Evolutionary conservation across 2,113 vertebrate species (phyloP), one percentile per base, ranked within the genome.

Genomic region (Aythya baeri): DNA sequence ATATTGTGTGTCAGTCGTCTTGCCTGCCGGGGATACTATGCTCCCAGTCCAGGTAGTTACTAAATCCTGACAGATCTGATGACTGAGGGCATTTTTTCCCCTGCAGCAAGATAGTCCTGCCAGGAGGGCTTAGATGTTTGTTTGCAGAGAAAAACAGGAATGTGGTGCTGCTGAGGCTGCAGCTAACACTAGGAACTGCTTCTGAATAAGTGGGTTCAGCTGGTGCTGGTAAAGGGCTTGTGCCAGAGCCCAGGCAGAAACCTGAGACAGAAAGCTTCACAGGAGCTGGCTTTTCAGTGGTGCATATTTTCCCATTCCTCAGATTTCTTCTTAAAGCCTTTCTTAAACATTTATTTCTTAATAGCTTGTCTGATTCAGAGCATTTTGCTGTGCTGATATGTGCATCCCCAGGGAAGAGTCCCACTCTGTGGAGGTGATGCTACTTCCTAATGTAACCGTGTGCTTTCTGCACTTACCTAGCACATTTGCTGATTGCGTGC

Each of bases 31-130:
- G 82, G 34, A 79, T 9, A 3, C 82, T 36, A 29, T 32, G 34
- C 11, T 43, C 38, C 49, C 66, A 34, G 21, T 27, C 79, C 34
- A 76, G 32, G 72, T 2, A 73, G 75, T 31, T 70, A 81, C 27
- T 86, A 36, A 92, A 86, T 46, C 55, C 49, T 91, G 89, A 59
- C 72, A 94, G 81, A 66, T 80, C n/a, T 93, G 76, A 74, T 95
- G 78, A 83, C 61, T 10, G 5, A 91, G 71, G 65, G 44, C 63
- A 41, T 87, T 78, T 82, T 81, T 12, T 9, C 55, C 41, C 10
- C 61, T 65, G 61, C 0, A 0, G 43, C 67, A 44, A 27, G 27
- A 29, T 22, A 59, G 25, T 73, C 43, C 27, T 94, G 61, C 66
- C 82, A 88, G 66, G 54, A 96, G 38, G 31, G 65, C 13, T 89